Evolutionary conservation across 2,113 vertebrate genomes (phyloP), one percentile per base, ranked within the genome.

Genomic region (Brachirus orientalis): DNA sequence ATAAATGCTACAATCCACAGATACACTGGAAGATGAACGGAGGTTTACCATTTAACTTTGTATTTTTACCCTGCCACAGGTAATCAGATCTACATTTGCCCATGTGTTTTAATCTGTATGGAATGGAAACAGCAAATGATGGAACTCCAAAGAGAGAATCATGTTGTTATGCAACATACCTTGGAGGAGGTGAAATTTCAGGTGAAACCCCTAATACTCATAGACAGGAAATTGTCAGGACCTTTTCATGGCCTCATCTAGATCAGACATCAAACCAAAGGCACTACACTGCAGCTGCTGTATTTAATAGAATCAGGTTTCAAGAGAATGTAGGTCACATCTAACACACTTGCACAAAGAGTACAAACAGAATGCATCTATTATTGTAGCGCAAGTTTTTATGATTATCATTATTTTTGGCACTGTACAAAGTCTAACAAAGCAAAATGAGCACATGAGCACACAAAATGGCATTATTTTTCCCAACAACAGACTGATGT

Each of bases 141-240:
- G 37, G 59, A 9, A 69, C 62, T 72, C 54, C 41, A 55, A 50
- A 62, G 46, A 66, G 46, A 75, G 50, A 38, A 58, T 70, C 67
- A 63, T n/a, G n/a, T n/a, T n/a, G n/a, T 63, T 67, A 56, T 72
- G 52, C 13, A 59, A 38, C 12, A 37, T 46, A 45, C 11, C 63
- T 64, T 19, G 40, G 10, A 43, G n/a, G 14, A 77, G 63, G 53
- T 11, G 72, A 58, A 37, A 40, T 62, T 37, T 74, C 22, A 17
- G 36, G 28, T 51, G 46, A 77, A 67, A 79, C 38, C 52, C 43
- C 60, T 12, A 38, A 59, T 10, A n/a, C n/a, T n/a, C n/a, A n/a
- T n/a, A n/a, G 41, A 76, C 54, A 65, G 79, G 65, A 85, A 79
- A 84, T 79, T 82, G 67, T 62, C 63, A 63, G 47, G 13, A 50